Conservation (phyloP, 2,888 invertebrate genomes). For the Lissocephala sabroskyi region DNA sequence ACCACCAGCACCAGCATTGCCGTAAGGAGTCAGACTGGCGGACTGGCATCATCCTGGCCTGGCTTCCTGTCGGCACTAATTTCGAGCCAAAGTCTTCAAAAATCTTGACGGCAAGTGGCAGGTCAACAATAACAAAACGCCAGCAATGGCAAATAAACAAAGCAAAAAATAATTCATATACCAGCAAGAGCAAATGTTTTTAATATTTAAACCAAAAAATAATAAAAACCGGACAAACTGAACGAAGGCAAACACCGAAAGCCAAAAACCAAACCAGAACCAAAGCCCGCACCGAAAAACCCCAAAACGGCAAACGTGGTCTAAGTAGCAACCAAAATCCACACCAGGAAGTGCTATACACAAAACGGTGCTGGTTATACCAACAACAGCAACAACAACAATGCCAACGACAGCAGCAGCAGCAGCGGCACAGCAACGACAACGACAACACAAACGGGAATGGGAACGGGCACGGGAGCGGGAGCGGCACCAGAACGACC, state of each 20-base stretch:
- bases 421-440: conserved; percentile 1
- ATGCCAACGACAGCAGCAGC: conserved; percentile 12
- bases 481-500: conserved; percentile 30
- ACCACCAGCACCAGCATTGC: no score
- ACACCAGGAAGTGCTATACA: conserved; percentile 62
- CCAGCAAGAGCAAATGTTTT: conserved; percentile 37
- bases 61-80: no score
- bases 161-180: conserved; percentile 24
- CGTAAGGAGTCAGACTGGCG: no score
- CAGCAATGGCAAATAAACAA: conserved; percentile 58
- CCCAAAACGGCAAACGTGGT: conserved; percentile 48
- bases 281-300: no score
- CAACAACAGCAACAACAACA: conserved; percentile 38
- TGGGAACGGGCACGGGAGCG: background rate
- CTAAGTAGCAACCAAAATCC: conserved; percentile 45
- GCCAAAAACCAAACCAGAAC: conserved; percentile 17
- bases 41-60: no score
- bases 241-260: conserved; percentile 20
- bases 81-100: background rate
- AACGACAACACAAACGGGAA: conserved; percentile 21
- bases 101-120: conserved; percentile 9
- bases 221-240: conserved; percentile 11
- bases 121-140: conserved; percentile 35
- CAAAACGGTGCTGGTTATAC: conserved; percentile 39
- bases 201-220: conserved; percentile 32